Evolutionary conservation across 2,797 vertebrate species (phyloP), one percentile per base, ranked within the genome.

Genomic region (Dipus sagitta): DNA sequence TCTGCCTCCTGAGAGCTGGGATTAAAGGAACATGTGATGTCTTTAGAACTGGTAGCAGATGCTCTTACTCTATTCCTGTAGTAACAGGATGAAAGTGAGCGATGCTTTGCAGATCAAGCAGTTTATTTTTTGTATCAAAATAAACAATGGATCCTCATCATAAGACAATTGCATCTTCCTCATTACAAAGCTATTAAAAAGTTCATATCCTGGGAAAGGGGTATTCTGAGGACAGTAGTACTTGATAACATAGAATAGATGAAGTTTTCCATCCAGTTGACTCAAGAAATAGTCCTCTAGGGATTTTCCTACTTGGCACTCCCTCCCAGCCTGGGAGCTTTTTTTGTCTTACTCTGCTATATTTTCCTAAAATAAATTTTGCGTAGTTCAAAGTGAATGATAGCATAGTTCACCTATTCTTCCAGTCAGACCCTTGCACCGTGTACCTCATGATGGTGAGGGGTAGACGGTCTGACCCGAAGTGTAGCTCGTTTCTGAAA

Each of bases 401-500:
- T 14, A 58, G 13, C 54, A 58, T 58, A 58, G 3, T 58, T 85
- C 77, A 74, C n/a, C 76, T 52, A 71, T 47, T 88, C 26, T 54
- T 79, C 77, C 74, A 91, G 0, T 52, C 83, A 62, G 83, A 28
- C 38, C 42, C 71, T 72, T 90, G 82, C 83, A 18, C 65, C 24
- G 6, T 86, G 90, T 38, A 67, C 62, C 47, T 87, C 32, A 83
- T 85, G 89, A 86, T 90, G 72, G 54, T 90, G 52, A 75, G 86
- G 42, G 12, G 74, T n/a, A 82, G 88, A 89, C 85, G 96, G 95
- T 83, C n/a, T 64, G 54, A 96, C 94, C 60, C 47, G 93, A 93
- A 92, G 86, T 84, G 58, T 86, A 86, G 93, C 92, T 83, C n/a
- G 68, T 91, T 96, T 98, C 82, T 96, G 94, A 92, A 95, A 97